Evolutionary conservation across 2,113 vertebrate species (phyloP), one percentile per base, ranked within the genome.

Genomic region (Anolis carolinensis): DNA sequence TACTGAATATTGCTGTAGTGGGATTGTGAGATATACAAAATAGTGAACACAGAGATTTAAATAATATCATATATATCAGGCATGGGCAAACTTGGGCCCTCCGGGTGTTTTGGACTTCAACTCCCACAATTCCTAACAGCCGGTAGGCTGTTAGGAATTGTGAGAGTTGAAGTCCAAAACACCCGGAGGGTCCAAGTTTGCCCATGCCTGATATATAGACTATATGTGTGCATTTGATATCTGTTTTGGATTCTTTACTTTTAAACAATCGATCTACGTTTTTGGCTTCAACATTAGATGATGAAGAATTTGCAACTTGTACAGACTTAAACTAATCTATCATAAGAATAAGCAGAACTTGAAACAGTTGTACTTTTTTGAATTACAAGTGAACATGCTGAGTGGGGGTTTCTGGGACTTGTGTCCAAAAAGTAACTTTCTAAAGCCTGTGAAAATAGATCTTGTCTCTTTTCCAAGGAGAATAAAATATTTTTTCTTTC

Each of bases 1-100:
- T 30, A 44, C 5, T 6, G 44, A 3, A 59, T 52, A 75, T 50
- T 2, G 1, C 48, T 1, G 2, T 55, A 44, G 79, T 87, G 25
- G 50, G 32, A 65, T 30, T 63, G 32, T 77, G 77, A 39, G 0
- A 83, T 25, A 25, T 30, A 9, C 65, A 21, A 36, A 30, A 11
- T 83, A 23, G 25, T 90, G 3, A 86, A 10, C 48, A 6, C 68
- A 79, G 52, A 88, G 4, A 39, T 70, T 48, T 71, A 48, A 55
- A 6, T 59, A 59, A 18, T 5, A 44, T 44, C 39, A 44, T 44
- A 44, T 44, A 44, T 44, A 44, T 44, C 39, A 44, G 39, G 39
- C 39, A 44, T 44, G 39, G 39, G 5, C 39, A 44, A 44, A 44
- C 39, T 44, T 44, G 3, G 39, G 5, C 39, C 39, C 39, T 44